Evolutionary conservation across 2,113 vertebrate genomes (phyloP), one percentile per base, ranked within the genome.

Genomic region (Cynoglossus semilaevis): DNA sequence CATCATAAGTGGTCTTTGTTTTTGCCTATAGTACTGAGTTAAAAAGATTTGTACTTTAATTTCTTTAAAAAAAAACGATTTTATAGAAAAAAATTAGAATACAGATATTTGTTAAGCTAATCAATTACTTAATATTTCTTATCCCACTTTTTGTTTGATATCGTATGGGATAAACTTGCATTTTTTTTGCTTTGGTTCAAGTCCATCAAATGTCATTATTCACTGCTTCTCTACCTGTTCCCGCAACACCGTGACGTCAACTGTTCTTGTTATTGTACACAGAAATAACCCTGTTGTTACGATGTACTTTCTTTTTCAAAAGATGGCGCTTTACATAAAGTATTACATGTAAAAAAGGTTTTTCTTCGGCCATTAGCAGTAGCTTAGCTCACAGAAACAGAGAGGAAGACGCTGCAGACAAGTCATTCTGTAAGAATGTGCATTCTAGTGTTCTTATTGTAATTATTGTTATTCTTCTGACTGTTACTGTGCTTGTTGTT

Each of bases 381-480:
- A 77, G 76, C 17, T 55, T 65, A 83, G 83, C 79, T 56, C 37
- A 29, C 51, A 29, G 50, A n/a, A n/a, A n/a, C n/a, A n/a, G n/a
- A n/a, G n/a, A 66, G 18, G 37, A 51, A 57, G 34, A 48, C 54
- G 64, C 63, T 72, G 42, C 54, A 45, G 81, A 88, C 84, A 81
- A 85, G 77, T 75, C 84, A 82, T 88, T 85, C 84, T 74, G 61
- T 72, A 44, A 76, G 86, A 81, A 84, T 85, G 84, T 78, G 86
- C 81, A 66, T 77, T 72, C 29, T 80, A 70, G 79, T 82, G 63
- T 84, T 79, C n/a, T n/a, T n/a, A n/a, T n/a, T 29, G 6, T 4
- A 29, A 29, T 29, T 29, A 29, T 29, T 29, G 22, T 29, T 29
- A 77, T 11, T 58, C 70, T 50, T 86, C 48, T 9, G 65, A 80